These are phyloP conservation scores for Alethe diademata DNA, from an alignment of 2,113 vertebrate genomes.

Conservation along the genomic window DNA sequence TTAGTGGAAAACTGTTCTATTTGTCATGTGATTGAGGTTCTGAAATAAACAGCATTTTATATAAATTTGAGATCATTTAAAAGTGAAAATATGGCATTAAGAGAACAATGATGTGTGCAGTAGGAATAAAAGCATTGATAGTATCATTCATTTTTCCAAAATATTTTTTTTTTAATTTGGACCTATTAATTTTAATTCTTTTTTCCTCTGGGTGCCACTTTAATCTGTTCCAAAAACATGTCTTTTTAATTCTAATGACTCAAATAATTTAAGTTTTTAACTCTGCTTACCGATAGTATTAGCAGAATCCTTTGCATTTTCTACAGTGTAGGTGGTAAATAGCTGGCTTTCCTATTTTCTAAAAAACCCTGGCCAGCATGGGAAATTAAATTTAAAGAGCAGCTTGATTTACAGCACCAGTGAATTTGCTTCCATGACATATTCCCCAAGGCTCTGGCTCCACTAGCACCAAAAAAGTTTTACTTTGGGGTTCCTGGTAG, in stretches of 20 bases:
- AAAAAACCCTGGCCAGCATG: not conserved
- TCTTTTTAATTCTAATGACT: not conserved
- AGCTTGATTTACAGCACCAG: not conserved
- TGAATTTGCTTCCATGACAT: not conserved
- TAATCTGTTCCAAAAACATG: not conserved
- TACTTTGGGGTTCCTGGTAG: not conserved
- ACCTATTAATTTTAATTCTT: not conserved
- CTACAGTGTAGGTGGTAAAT: not conserved
- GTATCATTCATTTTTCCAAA: not conserved
- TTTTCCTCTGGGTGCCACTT: not conserved
- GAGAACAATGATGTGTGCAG: not conserved
- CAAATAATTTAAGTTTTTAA: not conserved
- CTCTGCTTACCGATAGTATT: not conserved
- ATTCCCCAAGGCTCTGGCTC: not conserved
- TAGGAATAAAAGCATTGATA: not conserved
- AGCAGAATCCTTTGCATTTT: conserved; percentile 4
- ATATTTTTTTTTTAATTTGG: not conserved
- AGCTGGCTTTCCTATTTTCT: not conserved
- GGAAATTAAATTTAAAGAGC: conserved; percentile 8
- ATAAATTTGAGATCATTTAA: not conserved
- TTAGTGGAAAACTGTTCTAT: not conserved
- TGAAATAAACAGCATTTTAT: not conserved
- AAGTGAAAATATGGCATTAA: not conserved
- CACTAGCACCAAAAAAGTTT: not conserved
- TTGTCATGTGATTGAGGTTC: not conserved